Conservation (phyloP, 2,888 invertebrate genomes). For the Phortica okadai region DNA sequence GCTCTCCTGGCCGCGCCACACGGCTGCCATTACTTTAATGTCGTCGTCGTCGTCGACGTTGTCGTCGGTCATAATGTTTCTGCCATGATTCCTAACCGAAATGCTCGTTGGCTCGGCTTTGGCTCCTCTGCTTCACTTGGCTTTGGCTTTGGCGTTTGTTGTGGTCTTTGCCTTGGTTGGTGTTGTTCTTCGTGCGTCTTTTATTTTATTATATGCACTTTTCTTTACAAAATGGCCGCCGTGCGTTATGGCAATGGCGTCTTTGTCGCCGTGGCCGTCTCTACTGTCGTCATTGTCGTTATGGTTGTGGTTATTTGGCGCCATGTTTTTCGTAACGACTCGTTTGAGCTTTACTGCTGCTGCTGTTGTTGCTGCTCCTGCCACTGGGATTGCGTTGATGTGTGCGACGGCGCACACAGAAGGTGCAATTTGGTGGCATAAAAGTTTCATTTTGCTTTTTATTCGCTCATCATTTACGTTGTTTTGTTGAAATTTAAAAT, state of each 20-base stretch:
- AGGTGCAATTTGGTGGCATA: slow-evolving; percentile 59
- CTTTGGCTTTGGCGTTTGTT: slow-evolving; percentile 16
- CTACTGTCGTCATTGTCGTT: slow-evolving; percentile 59
- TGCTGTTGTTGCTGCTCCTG: slow-evolving; percentile 32
- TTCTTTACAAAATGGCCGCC: slow-evolving; percentile 70
- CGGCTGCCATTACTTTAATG: slow-evolving; percentile 49
- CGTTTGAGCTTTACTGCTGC: slow-evolving; percentile 40
- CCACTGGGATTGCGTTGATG: slow-evolving; percentile 66
- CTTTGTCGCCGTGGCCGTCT: slow-evolving; percentile 33
- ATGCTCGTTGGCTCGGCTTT: slow-evolving; percentile 15
- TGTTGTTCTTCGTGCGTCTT: slow-evolving; percentile 54
- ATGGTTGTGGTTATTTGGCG: slow-evolving; percentile 72
- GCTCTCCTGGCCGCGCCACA: not conserved
- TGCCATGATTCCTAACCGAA: slow-evolving; percentile 47
- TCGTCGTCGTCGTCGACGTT: not conserved
- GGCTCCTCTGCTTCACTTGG: slow-evolving; percentile 13
- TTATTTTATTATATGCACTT: slow-evolving; percentile 70
- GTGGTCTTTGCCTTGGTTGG: slow-evolving; percentile 35
- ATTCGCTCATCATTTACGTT: not conserved
- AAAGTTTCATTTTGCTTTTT: not conserved
- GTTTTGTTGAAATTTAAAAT: too few species aligned
- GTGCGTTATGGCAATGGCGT: slow-evolving; percentile 17
- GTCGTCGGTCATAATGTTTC: slow-evolving; percentile 42
- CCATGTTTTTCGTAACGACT: slow-evolving; percentile 59
- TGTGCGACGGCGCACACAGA: slow-evolving; percentile 57